Evolutionary conservation across 2,888 invertebrate genomes (phyloP), one percentile per base, ranked within the genome.

Genomic region (Saturnia japonica): DNA sequence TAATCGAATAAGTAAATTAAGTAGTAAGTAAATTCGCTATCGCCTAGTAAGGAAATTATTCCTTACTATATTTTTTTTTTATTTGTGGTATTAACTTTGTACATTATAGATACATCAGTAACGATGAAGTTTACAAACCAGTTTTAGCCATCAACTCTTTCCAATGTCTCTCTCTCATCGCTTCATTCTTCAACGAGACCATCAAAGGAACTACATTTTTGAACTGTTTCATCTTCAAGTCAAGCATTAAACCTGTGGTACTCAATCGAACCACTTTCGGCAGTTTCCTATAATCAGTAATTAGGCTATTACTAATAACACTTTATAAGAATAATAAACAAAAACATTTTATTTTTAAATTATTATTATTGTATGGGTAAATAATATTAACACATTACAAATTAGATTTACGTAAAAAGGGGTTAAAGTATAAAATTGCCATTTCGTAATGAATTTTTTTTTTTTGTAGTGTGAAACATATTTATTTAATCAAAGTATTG

Each of bases 101-200:
- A 28, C 34, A 19, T 19, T 6, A n/a, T n/a, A n/a, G n/a, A n/a
- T n/a, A n/a, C 19, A 9, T 28, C 28, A 69, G 0, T 19, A 7
- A 28, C 28, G 16, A 60, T 1, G 22, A 22, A 51, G 14, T 7
- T 0, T 45, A 57, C 77, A 80, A 91, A 85, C 96, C 96, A 19
- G 98, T 99, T 88, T 97, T 97, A 2, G 91, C 91, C 98, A 99
- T 98, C 67, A 99, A 92, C 79, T 97, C 96, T 77, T 96, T 95
- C 99, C 99, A 99, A 89, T 99, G 99, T 16, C 98, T 95, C 77
- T 97, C 97, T 14, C 98, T 94, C 87, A 99, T 95, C 0, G 98
- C 98, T 81, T 98, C 98, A 84, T 98, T 97, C 88, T 98, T 99
- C 69, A 99, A 89, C 62, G 98, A 97, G 7, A 98, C 97, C 96